Conservation (phyloP, 2,888 invertebrate species). For the Orthosia cruda region DNA sequence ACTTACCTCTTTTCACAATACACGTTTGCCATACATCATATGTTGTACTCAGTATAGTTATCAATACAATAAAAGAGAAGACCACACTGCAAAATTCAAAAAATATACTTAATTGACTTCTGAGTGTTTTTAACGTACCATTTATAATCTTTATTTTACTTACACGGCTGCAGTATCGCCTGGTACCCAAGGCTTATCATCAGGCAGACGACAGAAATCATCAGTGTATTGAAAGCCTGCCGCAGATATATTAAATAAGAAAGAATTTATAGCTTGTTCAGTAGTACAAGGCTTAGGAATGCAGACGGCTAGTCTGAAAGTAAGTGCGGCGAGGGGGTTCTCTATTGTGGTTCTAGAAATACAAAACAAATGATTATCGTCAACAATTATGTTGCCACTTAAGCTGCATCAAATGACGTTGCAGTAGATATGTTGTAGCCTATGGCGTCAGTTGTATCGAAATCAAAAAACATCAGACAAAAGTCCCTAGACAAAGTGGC, state of each 20-base stretch:
- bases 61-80: conserved; percentile 73
- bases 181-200: conserved; percentile 79
- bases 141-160: conserved; percentile 59
- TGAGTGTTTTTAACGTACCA: not conserved
- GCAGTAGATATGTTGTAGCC: not conserved
- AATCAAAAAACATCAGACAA: not conserved
- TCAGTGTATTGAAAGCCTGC: conserved; percentile 72
- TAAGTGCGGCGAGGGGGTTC: conserved; percentile 48
- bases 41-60: conserved; percentile 78
- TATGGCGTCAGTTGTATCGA: too few species aligned
- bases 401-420: not conserved
- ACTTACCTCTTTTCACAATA: conserved; percentile 67
- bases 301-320: conserved; percentile 74
- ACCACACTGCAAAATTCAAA: conserved; percentile 68
- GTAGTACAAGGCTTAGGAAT: conserved; percentile 79
- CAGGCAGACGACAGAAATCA: conserved; percentile 76
- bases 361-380: not conserved
- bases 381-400: not conserved
- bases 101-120: not conserved
- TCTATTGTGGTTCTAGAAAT: conserved; percentile 62
- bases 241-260: conserved; percentile 68
- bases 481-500: not conserved
- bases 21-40: conserved; percentile 71
- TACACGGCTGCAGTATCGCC: conserved; percentile 81
- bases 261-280: conserved; percentile 68